Evolutionary conservation across 2,888 invertebrate species (phyloP).

Genomic region (Noctua janthe): DNA sequence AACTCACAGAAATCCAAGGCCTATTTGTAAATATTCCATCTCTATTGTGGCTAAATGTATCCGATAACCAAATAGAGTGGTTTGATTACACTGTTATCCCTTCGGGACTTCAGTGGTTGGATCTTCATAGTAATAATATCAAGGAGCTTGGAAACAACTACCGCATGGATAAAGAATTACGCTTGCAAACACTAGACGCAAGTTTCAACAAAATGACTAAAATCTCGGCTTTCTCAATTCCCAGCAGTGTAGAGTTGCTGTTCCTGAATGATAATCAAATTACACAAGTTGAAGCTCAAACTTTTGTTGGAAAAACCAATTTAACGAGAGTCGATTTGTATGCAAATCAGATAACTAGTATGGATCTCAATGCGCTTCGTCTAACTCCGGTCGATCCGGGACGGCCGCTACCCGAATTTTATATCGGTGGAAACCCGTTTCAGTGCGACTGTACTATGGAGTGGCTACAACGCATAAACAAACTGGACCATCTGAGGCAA

Average conservation of each 20-base stretch:
- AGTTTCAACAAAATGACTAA: slow-evolving; percentile 96
- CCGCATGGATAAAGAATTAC: slow-evolving; percentile 92
- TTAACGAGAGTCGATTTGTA: slow-evolving; percentile 97
- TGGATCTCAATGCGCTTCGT: slow-evolving; percentile 97
- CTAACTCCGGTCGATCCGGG: slow-evolving; percentile 95
- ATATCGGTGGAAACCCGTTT: slow-evolving; percentile 98
- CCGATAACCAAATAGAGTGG: slow-evolving; percentile 96
- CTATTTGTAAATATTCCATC: slow-evolving; percentile 96
- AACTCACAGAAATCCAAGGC: slow-evolving; percentile 94
- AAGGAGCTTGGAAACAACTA: slow-evolving; percentile 94
- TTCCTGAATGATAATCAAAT: slow-evolving; percentile 97
- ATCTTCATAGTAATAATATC: slow-evolving; percentile 96
- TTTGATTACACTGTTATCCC: slow-evolving; percentile 97
- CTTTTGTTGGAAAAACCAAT: slow-evolving; percentile 96
- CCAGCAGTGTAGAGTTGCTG: slow-evolving; percentile 95
- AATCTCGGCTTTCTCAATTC: slow-evolving; percentile 94
- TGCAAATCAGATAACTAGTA: slow-evolving; percentile 96
- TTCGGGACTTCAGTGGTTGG: slow-evolving; percentile 95
- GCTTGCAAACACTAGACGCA: slow-evolving; percentile 96
- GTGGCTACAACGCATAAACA: slow-evolving; percentile 98
- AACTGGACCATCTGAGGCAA: slow-evolving; percentile 94
- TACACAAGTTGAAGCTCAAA: slow-evolving; percentile 95
- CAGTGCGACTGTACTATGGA: slow-evolving; percentile 98
- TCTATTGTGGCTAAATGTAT: slow-evolving; percentile 97
- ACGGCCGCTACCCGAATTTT: slow-evolving; percentile 95